phyloP scores from a whole-genome alignment of 1,140 invertebrate species.

The Doryteuthis pealeii region DNA sequence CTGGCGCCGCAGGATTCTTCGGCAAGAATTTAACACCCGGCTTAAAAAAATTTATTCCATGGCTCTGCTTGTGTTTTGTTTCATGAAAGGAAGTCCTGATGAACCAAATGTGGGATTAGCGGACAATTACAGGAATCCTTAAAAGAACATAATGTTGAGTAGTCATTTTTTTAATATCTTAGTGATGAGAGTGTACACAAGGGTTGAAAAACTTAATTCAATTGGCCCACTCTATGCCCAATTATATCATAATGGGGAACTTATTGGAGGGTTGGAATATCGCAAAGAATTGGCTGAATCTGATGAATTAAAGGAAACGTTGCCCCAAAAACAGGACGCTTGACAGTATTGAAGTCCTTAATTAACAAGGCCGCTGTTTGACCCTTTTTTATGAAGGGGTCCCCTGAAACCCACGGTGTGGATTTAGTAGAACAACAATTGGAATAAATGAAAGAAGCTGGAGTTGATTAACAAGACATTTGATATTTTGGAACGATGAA shows the following conservation, averaged over 20 bases:
- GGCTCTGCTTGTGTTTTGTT: slow-evolving; percentile 86
- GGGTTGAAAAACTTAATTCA: slow-evolving; percentile 88
- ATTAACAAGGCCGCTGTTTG: slow-evolving; percentile 68
- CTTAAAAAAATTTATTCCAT: slow-evolving; percentile 81
- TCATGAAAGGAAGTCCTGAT: slow-evolving; percentile 91
- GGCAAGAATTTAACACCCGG: slow-evolving; percentile 66
- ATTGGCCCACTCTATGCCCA: slow-evolving; percentile 95
- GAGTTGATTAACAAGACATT: slow-evolving; percentile 55
- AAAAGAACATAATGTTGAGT: slow-evolving; percentile 75
- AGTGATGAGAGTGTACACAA: slow-evolving; percentile 88
- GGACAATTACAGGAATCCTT: slow-evolving; percentile 81
- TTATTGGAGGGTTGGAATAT: slow-evolving; percentile 95
- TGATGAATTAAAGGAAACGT: slow-evolving; percentile 47
- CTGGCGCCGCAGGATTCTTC: slow-evolving; percentile 13
- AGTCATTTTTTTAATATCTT: slow-evolving; percentile 93
- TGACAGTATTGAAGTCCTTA: slow-evolving; percentile 47
- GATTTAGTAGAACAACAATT: slow-evolving; percentile 58
- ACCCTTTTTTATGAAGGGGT: slow-evolving; percentile 98
- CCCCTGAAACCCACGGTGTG: slow-evolving; percentile 82
- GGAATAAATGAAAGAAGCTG: slow-evolving; percentile 47
- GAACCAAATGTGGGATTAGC: slow-evolving; percentile 92
- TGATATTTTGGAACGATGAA: slow-evolving; percentile 59
- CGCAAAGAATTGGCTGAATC: slow-evolving; percentile 64
- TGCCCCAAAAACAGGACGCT: slow-evolving; percentile 45
- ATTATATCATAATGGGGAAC: slow-evolving; percentile 88